Percentiles rank a stretch among this genome's conserved stretches.
Evolutionary conservation across 2,797 vertebrate genomes (phyloP).

Genomic region (Phrynocephalus vlangalii): DNA sequence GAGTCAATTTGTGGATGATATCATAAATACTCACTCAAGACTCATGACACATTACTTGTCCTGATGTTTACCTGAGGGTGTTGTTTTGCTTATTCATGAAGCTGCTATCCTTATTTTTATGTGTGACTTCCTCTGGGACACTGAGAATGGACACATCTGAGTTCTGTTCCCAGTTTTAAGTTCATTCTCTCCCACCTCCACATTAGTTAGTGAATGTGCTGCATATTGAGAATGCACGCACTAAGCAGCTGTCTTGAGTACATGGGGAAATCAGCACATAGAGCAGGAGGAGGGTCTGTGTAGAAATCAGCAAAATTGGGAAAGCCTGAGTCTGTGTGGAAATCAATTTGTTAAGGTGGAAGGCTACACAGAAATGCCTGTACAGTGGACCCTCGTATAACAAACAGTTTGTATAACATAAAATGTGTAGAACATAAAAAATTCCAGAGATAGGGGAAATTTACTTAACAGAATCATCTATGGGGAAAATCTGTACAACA

Average conservation of each 20-base stretch:
- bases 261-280: background rate
- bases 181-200: background rate
- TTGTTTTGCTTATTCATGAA: too few species aligned
- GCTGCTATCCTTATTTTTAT: background rate
- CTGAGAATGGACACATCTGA: background rate
- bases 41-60: too few species aligned
- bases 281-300: background rate
- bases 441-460: too few species aligned
- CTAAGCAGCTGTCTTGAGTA: background rate
- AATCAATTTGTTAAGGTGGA: background rate
- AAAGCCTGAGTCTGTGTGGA: background rate
- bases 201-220: background rate
- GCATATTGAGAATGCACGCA: background rate
- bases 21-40: background rate
- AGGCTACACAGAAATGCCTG: background rate
- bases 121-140: background rate
- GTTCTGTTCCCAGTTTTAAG: background rate
- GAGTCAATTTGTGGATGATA: too few species aligned
- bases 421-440: too few species aligned
- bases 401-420: too few species aligned
- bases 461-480: too few species aligned
- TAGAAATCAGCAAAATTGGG: background rate
- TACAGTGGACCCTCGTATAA: too few species aligned
- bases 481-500: too few species aligned
- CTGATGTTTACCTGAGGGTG: background rate